Evolutionary conservation across 2,113 vertebrate genomes (phyloP).

Genomic region (Rhinichthys klamathensis): DNA sequence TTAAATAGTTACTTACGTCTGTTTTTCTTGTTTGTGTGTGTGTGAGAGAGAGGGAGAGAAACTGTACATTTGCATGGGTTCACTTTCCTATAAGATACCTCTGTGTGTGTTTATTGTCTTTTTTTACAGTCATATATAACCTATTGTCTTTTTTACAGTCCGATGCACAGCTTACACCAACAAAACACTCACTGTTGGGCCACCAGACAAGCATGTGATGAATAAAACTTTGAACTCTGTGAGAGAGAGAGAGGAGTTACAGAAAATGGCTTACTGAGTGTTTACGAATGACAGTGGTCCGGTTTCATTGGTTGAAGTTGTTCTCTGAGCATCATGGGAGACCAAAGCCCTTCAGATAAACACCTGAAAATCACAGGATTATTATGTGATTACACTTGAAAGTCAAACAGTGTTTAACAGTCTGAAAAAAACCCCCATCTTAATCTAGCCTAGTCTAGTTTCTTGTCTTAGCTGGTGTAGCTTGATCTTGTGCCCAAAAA

Average conservation of each 20-base stretch:
- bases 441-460: neutral
- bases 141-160: conserved; percentile 1
- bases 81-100: neutral
- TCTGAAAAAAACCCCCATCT: neutral
- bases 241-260: neutral
- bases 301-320: neutral
- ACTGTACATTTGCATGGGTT: neutral
- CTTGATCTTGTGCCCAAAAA: neutral
- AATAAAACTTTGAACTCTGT: conserved; percentile 16
- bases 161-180: neutral
- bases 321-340: neutral
- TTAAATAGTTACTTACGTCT: conserved; percentile 22
- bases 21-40: conserved; percentile 8
- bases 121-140: neutral
- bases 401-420: neutral
- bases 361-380: neutral
- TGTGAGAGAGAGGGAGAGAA: neutral
- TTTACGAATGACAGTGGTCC: neutral
- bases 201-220: conserved; percentile 29
- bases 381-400: neutral
- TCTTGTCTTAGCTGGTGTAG: neutral
- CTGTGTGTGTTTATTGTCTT: neutral
- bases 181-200: neutral
- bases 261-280: neutral
- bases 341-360: neutral